Evolutionary conservation across 2,113 vertebrate genomes (phyloP).

Genomic region (Stigmatopora nigra): DNA sequence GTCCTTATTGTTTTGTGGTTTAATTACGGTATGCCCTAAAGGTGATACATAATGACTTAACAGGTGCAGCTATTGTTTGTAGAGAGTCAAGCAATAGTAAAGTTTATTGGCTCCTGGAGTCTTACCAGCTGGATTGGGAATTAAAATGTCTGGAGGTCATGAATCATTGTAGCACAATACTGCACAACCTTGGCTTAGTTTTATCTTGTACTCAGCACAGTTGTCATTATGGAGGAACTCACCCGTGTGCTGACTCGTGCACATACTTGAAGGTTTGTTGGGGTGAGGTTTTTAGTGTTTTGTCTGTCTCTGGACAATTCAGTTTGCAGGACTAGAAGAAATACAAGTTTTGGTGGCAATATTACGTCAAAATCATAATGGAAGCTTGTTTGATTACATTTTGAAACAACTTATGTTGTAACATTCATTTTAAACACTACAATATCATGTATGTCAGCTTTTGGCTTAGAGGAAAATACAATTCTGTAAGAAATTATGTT

Average conservation of each 20-base stretch:
- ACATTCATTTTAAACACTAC: neutral
- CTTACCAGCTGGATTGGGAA: conserved; percentile 5
- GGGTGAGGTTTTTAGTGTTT: neutral
- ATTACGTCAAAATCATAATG: conserved; percentile 1
- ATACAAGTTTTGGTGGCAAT: neutral
- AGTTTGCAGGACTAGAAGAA: neutral
- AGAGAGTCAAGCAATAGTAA: neutral
- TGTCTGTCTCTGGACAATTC: conserved; percentile 11
- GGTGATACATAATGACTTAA: conserved; percentile 12
- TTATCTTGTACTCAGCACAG: neutral
- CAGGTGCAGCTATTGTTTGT: conserved; percentile 16
- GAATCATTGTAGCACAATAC: neutral
- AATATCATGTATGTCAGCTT: neutral
- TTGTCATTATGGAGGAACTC: neutral
- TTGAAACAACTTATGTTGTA: conserved; percentile 10
- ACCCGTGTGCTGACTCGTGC: neutral
- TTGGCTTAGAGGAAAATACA: no score
- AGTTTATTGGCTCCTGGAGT: neutral
- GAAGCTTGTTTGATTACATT: neutral
- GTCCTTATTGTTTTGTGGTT: conserved; percentile 39
- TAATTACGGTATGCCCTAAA: conserved; percentile 48
- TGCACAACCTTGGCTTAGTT: conserved; percentile 11
- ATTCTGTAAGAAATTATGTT: no score
- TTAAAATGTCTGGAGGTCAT: neutral
- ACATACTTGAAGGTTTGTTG: conserved; percentile 18